Base-by-base conservation (phyloP, 2,888 invertebrate genomes). In the Bhutanitis thaidina region DNA sequence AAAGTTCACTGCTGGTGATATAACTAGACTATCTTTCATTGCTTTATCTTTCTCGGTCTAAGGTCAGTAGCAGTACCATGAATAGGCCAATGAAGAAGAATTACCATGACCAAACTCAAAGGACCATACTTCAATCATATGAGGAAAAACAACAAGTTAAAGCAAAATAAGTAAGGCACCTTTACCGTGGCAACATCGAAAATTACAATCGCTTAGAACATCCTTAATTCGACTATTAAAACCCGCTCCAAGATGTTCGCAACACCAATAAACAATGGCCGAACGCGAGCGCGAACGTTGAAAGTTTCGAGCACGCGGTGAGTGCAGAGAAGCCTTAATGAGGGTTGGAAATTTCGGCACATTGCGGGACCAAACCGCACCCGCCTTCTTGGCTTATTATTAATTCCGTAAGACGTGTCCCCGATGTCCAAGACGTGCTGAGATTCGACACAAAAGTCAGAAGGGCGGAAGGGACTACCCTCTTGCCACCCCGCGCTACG, bases 341-440 rank as follows among this genome's bases (percentile, higher is more conserved):
- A 89, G 86, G 89, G 89, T 88, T 80, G 71, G 85, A 84, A 85
- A 88, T 88, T 86, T 87, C 80, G 80, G 81, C 85, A 87, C 88
- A 84, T 84, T 81, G 84, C 81, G 83, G 79, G 40, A 77, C 79
- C 71, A 79, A 82, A 87, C 88, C 89, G 71, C 88, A 88, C 74
- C 85, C 85, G 80, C 77, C 80, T 80, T 81, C 86, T 84, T 82
- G 86, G 89, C 88, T 90, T 90, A 90, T 90, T 90, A 90, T 90
- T 90, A 90, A 90, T 90, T 90, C 90, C 74, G 87, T 88, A 89
- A 90, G 90, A 90, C 88, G 82, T 88, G 88, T 82, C 87, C 89
- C 88, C 90, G 86, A 90, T 90, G 90, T 90, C 90, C 90, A 85
- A 84, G 89, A 90, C 90, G 90, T 90, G 90, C 88, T 57, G 88